Percentiles rank a stretch among this genome's conserved stretches.
Conservation (phyloP, 2,113 vertebrate genomes). For the Daubentonia madagascariensis region DNA sequence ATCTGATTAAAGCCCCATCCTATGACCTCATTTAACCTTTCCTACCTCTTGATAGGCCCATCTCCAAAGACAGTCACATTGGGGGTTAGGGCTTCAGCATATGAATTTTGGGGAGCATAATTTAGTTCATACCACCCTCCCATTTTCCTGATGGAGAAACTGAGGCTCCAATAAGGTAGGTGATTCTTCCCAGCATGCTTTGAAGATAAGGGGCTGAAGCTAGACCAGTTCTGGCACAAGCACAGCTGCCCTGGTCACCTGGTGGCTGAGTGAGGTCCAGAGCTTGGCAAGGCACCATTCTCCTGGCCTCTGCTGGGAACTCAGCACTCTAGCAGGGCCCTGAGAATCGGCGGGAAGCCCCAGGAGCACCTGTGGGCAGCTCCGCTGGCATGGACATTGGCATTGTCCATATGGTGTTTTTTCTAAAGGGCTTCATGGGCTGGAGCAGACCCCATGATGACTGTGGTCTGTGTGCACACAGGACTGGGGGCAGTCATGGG, state of each 20-base stretch:
- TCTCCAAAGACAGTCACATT: not conserved
- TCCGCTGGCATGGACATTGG: not conserved
- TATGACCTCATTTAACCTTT: not conserved
- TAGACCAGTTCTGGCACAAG: not conserved
- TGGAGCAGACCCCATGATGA: not conserved
- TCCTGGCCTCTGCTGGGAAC: not conserved
- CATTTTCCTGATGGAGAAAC: slow-evolving; percentile 13
- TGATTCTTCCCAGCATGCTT: not conserved
- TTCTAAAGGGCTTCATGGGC: not conserved
- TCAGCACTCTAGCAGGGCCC: not conserved
- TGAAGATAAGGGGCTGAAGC: not conserved
- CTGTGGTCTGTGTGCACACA: not conserved
- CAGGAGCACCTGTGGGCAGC: not conserved
- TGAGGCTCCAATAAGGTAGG: not conserved
- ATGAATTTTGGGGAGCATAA: not conserved
- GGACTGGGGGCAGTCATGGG: not conserved
- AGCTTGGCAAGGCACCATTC: not conserved
- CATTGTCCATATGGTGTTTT: too few species aligned
- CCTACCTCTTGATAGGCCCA: not conserved
- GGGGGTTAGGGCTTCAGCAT: not conserved
- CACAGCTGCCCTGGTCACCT: not conserved
- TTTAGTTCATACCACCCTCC: not conserved
- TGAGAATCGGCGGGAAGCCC: not conserved
- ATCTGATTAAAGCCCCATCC: not conserved
- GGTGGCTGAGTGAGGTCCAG: not conserved